Conservation (phyloP, 1,140 invertebrate species). For the Dendrolimus kikuchii region DNA sequence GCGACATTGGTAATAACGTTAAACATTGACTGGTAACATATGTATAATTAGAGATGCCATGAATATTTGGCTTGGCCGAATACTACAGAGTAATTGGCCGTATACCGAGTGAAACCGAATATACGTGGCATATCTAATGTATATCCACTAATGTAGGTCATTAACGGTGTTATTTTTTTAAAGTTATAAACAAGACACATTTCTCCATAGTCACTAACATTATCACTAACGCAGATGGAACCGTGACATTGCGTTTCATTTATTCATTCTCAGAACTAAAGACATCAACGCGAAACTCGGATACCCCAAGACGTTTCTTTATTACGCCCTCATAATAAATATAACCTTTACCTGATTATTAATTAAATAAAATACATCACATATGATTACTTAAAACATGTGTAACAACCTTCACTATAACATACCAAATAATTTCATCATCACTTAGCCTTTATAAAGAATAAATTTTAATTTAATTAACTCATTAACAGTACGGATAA, state of each 20-base stretch:
- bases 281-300: slow-evolving; percentile 24
- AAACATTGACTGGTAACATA: no score
- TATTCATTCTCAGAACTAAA: slow-evolving; percentile 9
- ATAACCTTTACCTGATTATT: not conserved
- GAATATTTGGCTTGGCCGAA: no score
- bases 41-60: no score
- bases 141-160: no score
- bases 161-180: no score
- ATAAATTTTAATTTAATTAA: slow-evolving; percentile 10
- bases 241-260: not conserved
- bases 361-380: not conserved
- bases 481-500: not conserved
- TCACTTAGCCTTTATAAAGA: slow-evolving; percentile 4
- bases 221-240: not conserved
- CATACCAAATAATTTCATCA: slow-evolving; percentile 9
- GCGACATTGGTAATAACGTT: no score
- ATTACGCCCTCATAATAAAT: not conserved
- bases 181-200: no score
- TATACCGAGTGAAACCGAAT: no score
- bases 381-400: not conserved
- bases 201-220: no score
- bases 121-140: no score
- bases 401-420: slow-evolving; percentile 5
- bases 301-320: no score
- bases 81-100: no score